A percentile compares a stretch with the other conserved stretches of the same genome.
Evolutionary conservation across 1,140 invertebrate genomes (phyloP).

Genomic region (Ctenoplectra terminalis): DNA sequence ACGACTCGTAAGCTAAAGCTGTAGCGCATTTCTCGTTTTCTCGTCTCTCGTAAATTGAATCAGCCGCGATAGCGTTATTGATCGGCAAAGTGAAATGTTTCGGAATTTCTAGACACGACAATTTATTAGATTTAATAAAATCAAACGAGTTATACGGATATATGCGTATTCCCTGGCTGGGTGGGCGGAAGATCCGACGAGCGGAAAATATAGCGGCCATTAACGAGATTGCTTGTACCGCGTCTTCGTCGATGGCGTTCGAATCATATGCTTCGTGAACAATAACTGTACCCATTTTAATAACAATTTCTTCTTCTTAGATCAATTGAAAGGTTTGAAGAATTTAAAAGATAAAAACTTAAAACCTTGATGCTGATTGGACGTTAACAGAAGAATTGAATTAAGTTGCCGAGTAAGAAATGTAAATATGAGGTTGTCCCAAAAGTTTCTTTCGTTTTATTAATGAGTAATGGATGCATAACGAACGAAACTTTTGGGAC

Average conservation of each 20-base stretch:
- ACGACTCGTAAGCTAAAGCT: neutral
- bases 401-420: too few relatives aligned
- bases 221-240: slow-evolving; percentile 78
- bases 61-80: slow-evolving; percentile 32
- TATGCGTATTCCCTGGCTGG: slow-evolving; percentile 67
- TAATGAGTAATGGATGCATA: too few relatives aligned
- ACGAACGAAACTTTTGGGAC: too few relatives aligned
- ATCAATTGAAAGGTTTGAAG: neutral
- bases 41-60: slow-evolving; percentile 2
- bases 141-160: slow-evolving; percentile 73
- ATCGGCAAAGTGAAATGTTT: slow-evolving; percentile 47
- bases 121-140: slow-evolving; percentile 81
- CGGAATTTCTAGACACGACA: slow-evolving; percentile 46
- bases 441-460: too few relatives aligned
- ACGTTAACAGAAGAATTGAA: neutral
- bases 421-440: too few relatives aligned
- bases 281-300: slow-evolving; percentile 30
- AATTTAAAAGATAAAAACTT: neutral
- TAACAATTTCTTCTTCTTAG: slow-evolving; percentile 7
- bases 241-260: slow-evolving; percentile 67
- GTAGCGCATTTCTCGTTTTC: neutral
- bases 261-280: slow-evolving; percentile 68
- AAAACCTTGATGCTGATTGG: neutral
- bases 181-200: slow-evolving; percentile 65
- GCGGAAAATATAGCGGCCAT: slow-evolving; percentile 74